Evolutionary conservation across 2,113 vertebrate species (phyloP).

Genomic region (Spizaetus ornatus): DNA sequence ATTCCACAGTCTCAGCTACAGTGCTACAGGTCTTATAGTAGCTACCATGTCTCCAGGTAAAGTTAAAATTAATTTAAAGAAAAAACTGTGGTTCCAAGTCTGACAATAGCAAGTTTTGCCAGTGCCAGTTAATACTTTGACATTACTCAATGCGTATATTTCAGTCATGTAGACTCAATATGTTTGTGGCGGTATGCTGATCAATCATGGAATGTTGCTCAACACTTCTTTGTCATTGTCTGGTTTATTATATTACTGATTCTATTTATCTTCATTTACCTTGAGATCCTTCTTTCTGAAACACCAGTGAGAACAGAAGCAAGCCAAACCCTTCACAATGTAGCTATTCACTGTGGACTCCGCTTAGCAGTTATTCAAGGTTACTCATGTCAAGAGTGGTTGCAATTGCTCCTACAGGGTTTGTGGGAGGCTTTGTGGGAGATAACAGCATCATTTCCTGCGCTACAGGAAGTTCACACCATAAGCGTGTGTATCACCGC

Average conservation of each 20-base stretch:
- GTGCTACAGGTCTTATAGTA: not conserved
- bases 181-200: not conserved
- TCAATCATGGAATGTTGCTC: not conserved
- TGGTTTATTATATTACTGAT: not conserved
- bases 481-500: rapidly evolving
- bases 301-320: not conserved
- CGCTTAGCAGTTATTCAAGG: not conserved
- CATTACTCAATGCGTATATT: not conserved
- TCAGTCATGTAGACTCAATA: not conserved
- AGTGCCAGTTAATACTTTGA: not conserved
- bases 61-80: not conserved
- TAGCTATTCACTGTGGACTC: not conserved
- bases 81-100: not conserved
- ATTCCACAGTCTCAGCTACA: not conserved
- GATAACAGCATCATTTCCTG: not conserved
- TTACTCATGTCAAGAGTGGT: not conserved
- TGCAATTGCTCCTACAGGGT: not conserved
- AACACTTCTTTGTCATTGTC: not conserved
- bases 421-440: not conserved
- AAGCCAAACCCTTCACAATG: not conserved
- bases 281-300: not conserved
- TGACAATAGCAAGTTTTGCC: not conserved
- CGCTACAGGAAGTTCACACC: not conserved
- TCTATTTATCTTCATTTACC: not conserved
- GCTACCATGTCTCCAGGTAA: not conserved